Conservation (phyloP, 30 jellyfish, hydroid and myxozoan species). For the Sanderia malayensis region DNA sequence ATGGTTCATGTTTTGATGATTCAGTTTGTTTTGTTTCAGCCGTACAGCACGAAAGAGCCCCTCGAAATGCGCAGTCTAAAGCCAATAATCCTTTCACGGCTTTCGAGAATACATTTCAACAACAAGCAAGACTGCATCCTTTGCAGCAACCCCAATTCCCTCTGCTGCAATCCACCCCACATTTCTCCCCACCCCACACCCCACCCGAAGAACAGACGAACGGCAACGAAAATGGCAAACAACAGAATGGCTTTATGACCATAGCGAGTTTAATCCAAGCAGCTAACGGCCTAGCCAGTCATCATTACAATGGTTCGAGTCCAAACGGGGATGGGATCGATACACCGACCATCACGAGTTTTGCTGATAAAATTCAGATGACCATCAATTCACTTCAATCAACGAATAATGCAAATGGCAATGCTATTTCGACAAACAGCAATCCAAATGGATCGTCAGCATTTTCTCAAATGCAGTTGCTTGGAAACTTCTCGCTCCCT, state of each 20-base stretch:
- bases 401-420: background rate
- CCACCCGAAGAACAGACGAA: slow-evolving; percentile 77
- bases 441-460: slow-evolving; percentile 50
- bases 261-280: slow-evolving; percentile 94
- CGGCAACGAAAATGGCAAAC: slow-evolving; percentile 50
- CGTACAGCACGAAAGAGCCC: slow-evolving; percentile 98
- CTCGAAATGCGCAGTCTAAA: slow-evolving; percentile 73
- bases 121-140: slow-evolving; percentile 40
- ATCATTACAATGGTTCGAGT: slow-evolving; percentile 40
- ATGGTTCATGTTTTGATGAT: too few species aligned
- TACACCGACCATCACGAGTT: slow-evolving; percentile 51
- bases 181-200: slow-evolving; percentile 95
- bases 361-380: slow-evolving; percentile 66
- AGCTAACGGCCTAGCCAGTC: slow-evolving; percentile 83
- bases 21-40: slow-evolving; percentile 77
- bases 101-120: slow-evolving; percentile 55
- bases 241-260: slow-evolving; percentile 87
- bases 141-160: slow-evolving; percentile 74
- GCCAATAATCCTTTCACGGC: slow-evolving; percentile 54
- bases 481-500: slow-evolving; percentile 76
- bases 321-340: slow-evolving; percentile 42
- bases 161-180: slow-evolving; percentile 49
- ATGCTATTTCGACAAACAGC: slow-evolving; percentile 40
- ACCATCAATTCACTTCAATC: slow-evolving; percentile 63
- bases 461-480: slow-evolving; percentile 65